Conservation (phyloP, 2,113 vertebrate species). For the Sylvietta virens region DNA sequence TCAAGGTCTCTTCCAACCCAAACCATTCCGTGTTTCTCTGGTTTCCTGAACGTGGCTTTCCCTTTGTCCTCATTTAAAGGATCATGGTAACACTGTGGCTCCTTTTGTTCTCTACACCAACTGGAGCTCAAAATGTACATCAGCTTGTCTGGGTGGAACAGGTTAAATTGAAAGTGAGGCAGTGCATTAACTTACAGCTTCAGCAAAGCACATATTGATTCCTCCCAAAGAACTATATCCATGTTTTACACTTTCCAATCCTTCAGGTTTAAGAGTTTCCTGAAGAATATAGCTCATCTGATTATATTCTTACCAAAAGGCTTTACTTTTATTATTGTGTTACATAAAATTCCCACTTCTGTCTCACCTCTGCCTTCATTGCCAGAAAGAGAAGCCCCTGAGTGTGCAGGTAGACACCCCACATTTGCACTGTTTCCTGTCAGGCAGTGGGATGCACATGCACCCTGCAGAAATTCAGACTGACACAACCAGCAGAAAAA, state of each 20-base stretch:
- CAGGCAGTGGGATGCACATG: fast-evolving
- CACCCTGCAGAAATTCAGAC: neutral
- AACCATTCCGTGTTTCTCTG: neutral
- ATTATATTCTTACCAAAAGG: neutral
- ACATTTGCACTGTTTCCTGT: neutral
- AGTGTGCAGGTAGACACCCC: neutral
- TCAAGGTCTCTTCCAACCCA: neutral
- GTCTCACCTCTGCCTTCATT: neutral
- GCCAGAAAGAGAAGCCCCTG: neutral
- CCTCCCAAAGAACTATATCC: neutral
- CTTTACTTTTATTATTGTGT: neutral
- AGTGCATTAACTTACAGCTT: neutral
- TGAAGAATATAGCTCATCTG: neutral
- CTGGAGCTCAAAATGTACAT: neutral
- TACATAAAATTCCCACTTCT: neutral
- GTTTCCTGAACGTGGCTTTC: neutral
- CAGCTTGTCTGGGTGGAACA: neutral
- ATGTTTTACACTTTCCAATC: neutral
- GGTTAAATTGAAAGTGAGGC: neutral
- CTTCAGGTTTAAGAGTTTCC: neutral
- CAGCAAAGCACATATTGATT: neutral
- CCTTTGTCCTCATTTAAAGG: neutral
- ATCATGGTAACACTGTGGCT: neutral
- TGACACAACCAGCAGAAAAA: neutral
- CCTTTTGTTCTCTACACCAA: neutral